phyloP scores from a whole-genome alignment of 2,888 invertebrate species.

The Andrena hattorfiana region DNA sequence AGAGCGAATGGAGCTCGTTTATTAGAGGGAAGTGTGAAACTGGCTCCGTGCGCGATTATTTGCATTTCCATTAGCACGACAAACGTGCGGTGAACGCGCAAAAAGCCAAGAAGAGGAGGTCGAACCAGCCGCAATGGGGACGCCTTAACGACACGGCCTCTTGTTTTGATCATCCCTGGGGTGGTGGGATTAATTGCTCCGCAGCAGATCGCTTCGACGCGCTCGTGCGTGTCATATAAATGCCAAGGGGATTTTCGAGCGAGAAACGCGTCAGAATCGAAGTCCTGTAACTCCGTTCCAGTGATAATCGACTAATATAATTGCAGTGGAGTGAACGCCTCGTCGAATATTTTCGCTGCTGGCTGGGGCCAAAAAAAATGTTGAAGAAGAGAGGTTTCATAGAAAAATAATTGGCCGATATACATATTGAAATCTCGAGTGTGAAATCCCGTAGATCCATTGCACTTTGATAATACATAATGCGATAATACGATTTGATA shows the following conservation, averaged over 20 bases:
- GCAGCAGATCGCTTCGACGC: conserved; percentile 11
- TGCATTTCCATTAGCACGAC: conserved; percentile 77
- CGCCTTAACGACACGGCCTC: conserved; percentile 59
- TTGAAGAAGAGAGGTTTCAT: no score
- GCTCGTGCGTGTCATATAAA: background rate
- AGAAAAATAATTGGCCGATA: no score
- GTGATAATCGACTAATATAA: conserved; percentile 6
- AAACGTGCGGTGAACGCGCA: conserved; percentile 69
- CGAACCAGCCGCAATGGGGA: conserved; percentile 37
- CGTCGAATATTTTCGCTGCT: background rate
- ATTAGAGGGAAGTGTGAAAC: conserved; percentile 75
- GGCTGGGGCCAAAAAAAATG: no score
- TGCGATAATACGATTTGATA: no score
- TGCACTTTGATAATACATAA: no score
- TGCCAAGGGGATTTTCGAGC: background rate
- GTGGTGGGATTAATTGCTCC: conserved; percentile 52
- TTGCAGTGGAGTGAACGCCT: background rate
- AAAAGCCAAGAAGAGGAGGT: conserved; percentile 52
- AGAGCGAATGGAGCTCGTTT: conserved; percentile 62
- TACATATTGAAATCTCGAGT: no score
- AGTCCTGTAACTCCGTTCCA: no score
- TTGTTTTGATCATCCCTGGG: conserved; percentile 49
- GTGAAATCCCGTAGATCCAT: no score
- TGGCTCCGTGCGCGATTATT: conserved; percentile 69
- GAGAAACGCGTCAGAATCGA: background rate